phyloP scores from a whole-genome alignment of 2,797 vertebrate genomes.

The Chaetophractus vellerosus region DNA sequence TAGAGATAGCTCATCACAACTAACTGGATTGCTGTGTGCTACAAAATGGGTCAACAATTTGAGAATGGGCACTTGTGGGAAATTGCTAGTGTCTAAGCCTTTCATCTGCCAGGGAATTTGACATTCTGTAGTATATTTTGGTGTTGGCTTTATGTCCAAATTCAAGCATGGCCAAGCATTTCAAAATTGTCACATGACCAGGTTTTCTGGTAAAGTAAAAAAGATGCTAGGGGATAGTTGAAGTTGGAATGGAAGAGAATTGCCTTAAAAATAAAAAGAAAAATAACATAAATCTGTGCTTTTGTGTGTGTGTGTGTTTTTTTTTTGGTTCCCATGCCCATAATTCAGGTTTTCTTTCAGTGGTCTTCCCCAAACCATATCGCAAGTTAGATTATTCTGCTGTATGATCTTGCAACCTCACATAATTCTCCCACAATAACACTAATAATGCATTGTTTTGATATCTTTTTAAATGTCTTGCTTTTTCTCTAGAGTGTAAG shows the following conservation, averaged over 20 bases:
- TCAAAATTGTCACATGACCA: background rate
- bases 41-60: background rate
- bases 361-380: background rate
- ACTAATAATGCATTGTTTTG: background rate
- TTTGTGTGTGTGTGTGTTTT: background rate
- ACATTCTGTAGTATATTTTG: background rate
- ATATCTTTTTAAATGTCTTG: background rate
- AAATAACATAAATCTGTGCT: background rate
- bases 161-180: background rate
- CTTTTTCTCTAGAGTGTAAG: background rate
- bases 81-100: background rate
- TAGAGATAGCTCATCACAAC: background rate
- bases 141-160: background rate
- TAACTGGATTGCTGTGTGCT: background rate
- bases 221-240: background rate
- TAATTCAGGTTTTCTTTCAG: background rate
- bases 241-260: background rate
- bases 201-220: slow-evolving; percentile 27
- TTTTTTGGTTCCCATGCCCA: background rate
- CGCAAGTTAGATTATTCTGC: background rate
- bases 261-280: background rate
- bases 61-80: background rate
- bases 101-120: background rate
- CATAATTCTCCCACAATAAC: background rate
- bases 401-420: background rate